These are phyloP conservation scores for Cryptus armator DNA, from an alignment of 2,888 invertebrate genomes.

Conservation along the genomic window DNA sequence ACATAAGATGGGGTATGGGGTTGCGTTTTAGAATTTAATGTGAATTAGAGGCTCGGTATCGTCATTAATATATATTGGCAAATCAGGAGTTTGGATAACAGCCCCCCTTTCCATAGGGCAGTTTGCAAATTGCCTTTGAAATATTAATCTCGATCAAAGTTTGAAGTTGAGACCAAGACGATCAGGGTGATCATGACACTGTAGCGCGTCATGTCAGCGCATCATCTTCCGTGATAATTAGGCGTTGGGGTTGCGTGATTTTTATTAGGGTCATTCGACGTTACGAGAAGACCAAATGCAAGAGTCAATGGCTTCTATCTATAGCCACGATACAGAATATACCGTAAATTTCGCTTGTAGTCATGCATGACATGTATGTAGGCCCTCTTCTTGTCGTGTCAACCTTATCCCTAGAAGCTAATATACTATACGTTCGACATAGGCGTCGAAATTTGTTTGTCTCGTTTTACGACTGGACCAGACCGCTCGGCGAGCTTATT, in stretches of 20 bases:
- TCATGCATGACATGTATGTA: conserved; percentile 24
- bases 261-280: conserved; percentile 20
- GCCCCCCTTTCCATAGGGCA: conserved; percentile 52
- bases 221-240: conserved; percentile 1
- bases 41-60: background rate
- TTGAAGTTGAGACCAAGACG: conserved; percentile 71
- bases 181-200: conserved; percentile 41
- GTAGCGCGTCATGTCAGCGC: conserved; percentile 7
- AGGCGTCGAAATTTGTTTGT: conserved; percentile 83
- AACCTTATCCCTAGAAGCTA: conserved; percentile 24
- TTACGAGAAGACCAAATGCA: background rate
- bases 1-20: background rate
- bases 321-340: background rate
- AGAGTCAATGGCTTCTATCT: background rate
- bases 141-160: conserved; percentile 83
- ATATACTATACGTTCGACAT: conserved; percentile 37
- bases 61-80: conserved; percentile 78
- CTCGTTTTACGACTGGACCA: conserved; percentile 83
- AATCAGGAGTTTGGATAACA: conserved; percentile 65
- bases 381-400: conserved; percentile 21
- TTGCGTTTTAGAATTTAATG: conserved; percentile 30
- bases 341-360: background rate
- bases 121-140: conserved; percentile 78
- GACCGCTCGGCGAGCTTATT: conserved; percentile 83
- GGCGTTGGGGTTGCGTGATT: conserved; percentile 12